Evolutionary conservation across 2,888 invertebrate genomes (phyloP).

Genomic region (Ryuthela nishihirai): DNA sequence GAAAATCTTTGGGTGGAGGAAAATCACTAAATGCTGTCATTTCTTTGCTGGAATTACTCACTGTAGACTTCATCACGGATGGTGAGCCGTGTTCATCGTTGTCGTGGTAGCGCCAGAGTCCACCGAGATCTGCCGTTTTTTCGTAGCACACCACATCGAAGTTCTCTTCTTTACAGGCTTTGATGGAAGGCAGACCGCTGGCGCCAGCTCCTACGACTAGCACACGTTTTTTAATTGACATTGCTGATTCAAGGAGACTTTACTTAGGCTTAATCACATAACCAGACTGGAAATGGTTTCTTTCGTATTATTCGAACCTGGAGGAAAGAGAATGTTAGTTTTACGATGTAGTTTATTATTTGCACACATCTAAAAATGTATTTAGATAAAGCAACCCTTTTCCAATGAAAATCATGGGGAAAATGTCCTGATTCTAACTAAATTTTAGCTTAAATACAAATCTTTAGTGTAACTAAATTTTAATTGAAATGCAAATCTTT

Average conservation of each 20-base stretch:
- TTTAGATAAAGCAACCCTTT: too few species aligned
- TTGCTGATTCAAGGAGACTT: not conserved
- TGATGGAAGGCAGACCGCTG: conserved; percentile 51
- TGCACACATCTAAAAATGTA: too few species aligned
- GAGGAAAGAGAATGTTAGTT: too few species aligned
- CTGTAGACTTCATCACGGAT: conserved; percentile 49
- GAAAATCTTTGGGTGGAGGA: conserved; percentile 50
- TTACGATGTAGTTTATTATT: too few species aligned
- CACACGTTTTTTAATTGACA: conserved; percentile 19
- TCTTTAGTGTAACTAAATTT: too few species aligned
- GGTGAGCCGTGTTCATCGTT: conserved; percentile 41
- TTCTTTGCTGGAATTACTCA: conserved; percentile 52
- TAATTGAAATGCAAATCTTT: too few species aligned
- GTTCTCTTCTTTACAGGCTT: conserved; percentile 49
- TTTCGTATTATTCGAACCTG: too few species aligned
- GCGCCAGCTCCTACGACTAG: conserved; percentile 51
- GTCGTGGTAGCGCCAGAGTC: conserved; percentile 48
- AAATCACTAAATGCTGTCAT: conserved; percentile 52
- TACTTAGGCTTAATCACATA: conserved; percentile 35
- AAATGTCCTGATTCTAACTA: too few species aligned
- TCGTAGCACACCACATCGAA: conserved; percentile 50
- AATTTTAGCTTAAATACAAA: too few species aligned
- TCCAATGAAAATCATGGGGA: too few species aligned
- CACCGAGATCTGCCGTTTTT: conserved; percentile 47
- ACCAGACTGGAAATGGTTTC: too few species aligned